A percentile compares a stretch with the other conserved stretches of the same genome.
Evolutionary conservation across 1,140 invertebrate genomes (phyloP).

Genomic region (Pachypeltis micranthus): DNA sequence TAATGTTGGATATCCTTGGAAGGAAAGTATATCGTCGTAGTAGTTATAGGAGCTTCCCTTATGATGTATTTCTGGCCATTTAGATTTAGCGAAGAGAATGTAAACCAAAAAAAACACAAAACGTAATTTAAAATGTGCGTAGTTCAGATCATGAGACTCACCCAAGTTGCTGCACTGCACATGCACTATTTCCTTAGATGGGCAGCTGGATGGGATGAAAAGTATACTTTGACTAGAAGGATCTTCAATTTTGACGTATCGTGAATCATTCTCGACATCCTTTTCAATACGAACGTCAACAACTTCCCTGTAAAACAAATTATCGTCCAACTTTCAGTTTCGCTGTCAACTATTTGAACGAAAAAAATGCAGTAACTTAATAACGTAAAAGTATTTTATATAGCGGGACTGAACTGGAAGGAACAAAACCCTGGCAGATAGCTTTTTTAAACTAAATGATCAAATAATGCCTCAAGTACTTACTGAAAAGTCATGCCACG

Average conservation of each 20-base stretch:
- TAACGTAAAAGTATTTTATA: no score
- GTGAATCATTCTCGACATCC: constrained; percentile 38
- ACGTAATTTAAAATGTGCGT: not conserved
- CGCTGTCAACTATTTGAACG: no score
- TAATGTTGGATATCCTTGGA: no score
- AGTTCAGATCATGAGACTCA: constrained; percentile 32
- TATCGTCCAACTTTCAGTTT: not conserved
- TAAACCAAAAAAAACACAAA: not conserved
- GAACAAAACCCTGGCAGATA: no score
- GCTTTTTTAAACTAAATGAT: no score
- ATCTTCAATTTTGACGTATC: constrained; percentile 65
- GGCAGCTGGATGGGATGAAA: constrained; percentile 61
- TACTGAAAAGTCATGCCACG: constrained; percentile 54
- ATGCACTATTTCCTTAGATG: constrained; percentile 63
- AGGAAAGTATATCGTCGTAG: no score
- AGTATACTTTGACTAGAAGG: constrained; percentile 65
- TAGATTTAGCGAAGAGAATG: no score
- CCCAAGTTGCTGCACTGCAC: constrained; percentile 63
- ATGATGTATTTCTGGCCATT: no score
- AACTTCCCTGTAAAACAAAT: constrained; percentile 37
- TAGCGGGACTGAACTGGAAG: no score
- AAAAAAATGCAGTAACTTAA: no score
- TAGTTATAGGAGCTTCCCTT: no score
- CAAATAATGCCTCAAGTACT: no score
- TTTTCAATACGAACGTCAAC: constrained; percentile 41